A percentile compares a stretch with the other conserved stretches of the same genome.
Conservation (phyloP, 2,888 invertebrate genomes). For the Cotesia congregata region DNA sequence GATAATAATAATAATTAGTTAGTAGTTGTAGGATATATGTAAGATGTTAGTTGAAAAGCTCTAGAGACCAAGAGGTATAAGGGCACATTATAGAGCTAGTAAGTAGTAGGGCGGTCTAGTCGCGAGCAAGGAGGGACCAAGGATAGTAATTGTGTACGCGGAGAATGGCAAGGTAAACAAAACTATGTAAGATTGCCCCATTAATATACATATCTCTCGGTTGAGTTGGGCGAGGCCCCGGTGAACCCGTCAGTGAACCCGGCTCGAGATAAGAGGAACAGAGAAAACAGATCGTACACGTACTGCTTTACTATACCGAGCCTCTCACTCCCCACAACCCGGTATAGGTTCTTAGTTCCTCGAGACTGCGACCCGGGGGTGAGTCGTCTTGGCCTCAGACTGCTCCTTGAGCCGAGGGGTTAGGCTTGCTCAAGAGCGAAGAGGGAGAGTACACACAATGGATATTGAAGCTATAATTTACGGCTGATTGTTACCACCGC, state of each 20-base stretch:
- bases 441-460: conserved; percentile 67
- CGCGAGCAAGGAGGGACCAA: conserved; percentile 46
- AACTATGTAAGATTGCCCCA: conserved; percentile 71
- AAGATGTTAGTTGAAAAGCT: conserved; percentile 37
- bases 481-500: conserved; percentile 70
- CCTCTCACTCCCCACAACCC: conserved; percentile 39
- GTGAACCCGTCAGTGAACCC: conserved; percentile 22
- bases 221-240: conserved; percentile 62
- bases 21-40: not conserved
- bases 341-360: conserved; percentile 1
- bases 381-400: conserved; percentile 69
- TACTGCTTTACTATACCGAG: too few species aligned
- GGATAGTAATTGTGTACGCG: conserved; percentile 69
- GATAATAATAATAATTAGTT: not conserved
- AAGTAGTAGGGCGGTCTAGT: conserved; percentile 49
- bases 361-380: conserved; percentile 47
- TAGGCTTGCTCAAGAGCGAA: conserved; percentile 59
- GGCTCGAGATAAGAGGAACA: not conserved
- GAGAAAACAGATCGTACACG: conserved; percentile 7
- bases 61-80: conserved; percentile 33
- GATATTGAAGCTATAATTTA: conserved; percentile 71
- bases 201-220: conserved; percentile 71
- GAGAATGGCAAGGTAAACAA: conserved; percentile 71
- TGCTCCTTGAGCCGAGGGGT: conserved; percentile 56
- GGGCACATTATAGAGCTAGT: conserved; percentile 28